Percentiles rank a stretch among this genome's conserved stretches.
phyloP scores from a whole-genome alignment of 2,113 vertebrate genomes.

The Erpornis zantholeuca region DNA sequence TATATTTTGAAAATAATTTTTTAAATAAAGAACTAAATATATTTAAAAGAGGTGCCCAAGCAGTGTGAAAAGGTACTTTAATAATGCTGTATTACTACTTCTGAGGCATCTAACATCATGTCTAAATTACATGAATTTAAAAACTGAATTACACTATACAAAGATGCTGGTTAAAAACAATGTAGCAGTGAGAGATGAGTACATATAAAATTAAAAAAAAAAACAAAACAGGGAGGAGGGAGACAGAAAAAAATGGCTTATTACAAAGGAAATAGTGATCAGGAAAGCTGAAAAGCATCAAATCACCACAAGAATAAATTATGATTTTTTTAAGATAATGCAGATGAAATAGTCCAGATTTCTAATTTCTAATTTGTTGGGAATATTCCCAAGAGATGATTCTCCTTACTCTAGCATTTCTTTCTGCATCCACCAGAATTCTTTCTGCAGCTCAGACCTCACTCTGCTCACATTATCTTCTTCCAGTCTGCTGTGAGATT shows the following conservation, averaged over 20 bases:
- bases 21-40: neutral
- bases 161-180: neutral
- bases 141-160: neutral
- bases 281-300: neutral
- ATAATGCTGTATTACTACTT: neutral
- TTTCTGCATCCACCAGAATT: neutral
- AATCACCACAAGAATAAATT: neutral
- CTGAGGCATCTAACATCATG: neutral
- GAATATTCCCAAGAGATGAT: neutral
- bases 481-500: neutral
- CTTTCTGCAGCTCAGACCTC: neutral
- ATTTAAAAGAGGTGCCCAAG: neutral
- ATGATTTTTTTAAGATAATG: neutral
- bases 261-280: neutral
- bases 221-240: fast-evolving
- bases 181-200: neutral
- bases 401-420: neutral
- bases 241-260: neutral
- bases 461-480: neutral
- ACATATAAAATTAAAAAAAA: neutral
- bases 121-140: too few species aligned
- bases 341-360: neutral
- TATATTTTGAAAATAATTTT: neutral
- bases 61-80: neutral
- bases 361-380: neutral